Evolutionary conservation across 2,113 vertebrate species (phyloP).

Genomic region (Oryzias curvinotus): DNA sequence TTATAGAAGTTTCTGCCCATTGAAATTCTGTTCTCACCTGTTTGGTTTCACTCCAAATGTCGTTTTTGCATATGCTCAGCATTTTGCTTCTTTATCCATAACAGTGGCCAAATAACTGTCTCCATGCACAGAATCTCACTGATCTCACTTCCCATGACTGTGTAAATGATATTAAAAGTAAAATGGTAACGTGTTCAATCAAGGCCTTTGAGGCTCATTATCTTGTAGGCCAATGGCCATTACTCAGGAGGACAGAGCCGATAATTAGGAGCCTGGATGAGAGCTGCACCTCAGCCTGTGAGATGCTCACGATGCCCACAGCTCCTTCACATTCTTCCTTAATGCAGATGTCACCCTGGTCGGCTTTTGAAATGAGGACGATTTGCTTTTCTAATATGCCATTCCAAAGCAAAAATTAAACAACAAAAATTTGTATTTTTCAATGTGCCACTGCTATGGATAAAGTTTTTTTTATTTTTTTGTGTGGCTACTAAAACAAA

Average conservation of each 20-base stretch:
- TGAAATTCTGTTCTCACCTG: neutral
- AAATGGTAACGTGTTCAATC: slow-evolving; percentile 59
- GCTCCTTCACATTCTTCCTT: neutral
- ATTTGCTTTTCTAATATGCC: neutral
- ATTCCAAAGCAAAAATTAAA: no score
- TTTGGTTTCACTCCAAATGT: neutral
- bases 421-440: no score
- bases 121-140: neutral
- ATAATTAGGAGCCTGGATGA: slow-evolving; percentile 67
- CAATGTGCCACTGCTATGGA: no score
- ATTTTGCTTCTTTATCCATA: slow-evolving; percentile 3
- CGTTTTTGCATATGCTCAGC: neutral
- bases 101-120: slow-evolving; percentile 28
- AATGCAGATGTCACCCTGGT: slow-evolving; percentile 6
- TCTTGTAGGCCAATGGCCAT: slow-evolving; percentile 53
- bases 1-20: neutral
- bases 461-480: no score
- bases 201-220: slow-evolving; percentile 67
- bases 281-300: slow-evolving; percentile 25
- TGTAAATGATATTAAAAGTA: slow-evolving; percentile 68
- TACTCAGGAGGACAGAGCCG: slow-evolving; percentile 54
- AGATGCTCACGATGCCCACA: slow-evolving; percentile 1
- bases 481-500: no score
- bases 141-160: slow-evolving; percentile 18
- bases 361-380: neutral